A percentile compares a stretch with the other conserved stretches of the same genome.
phyloP scores from a whole-genome alignment of 2,797 vertebrate species.

The Amblyopsis hoosieri region DNA sequence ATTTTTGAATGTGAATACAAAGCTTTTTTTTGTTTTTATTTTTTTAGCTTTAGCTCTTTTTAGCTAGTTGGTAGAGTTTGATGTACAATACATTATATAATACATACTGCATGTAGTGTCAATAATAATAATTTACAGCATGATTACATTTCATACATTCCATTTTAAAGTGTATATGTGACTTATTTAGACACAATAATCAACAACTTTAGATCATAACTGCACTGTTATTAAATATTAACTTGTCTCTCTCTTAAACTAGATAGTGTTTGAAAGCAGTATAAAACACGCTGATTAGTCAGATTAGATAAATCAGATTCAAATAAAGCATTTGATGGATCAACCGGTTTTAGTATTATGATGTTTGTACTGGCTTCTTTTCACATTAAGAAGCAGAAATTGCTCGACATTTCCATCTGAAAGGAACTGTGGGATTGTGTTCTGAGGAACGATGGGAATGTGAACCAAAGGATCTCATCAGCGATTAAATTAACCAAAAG shows the following conservation, averaged over 20 bases:
- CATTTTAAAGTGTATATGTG: conserved; percentile 16
- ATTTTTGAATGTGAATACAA: too few relatives aligned
- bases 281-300: conserved; percentile 25
- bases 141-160: conserved; percentile 11
- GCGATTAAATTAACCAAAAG: conserved; percentile 5
- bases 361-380: conserved; percentile 38
- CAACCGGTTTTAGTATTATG: conserved; percentile 38
- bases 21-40: too few relatives aligned
- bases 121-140: conserved; percentile 19
- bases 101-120: conserved; percentile 5
- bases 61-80: too few relatives aligned
- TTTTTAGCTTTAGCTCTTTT: too few relatives aligned
- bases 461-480: conserved; percentile 41
- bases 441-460: conserved; percentile 15
- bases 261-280: conserved; percentile 2
- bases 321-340: conserved; percentile 35
- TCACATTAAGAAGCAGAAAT: conserved; percentile 28
- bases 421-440: neutral
- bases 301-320: conserved; percentile 6
- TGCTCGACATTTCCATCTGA: neutral
- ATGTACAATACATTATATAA: too few relatives aligned
- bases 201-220: neutral
- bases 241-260: conserved; percentile 14
- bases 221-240: conserved; percentile 7
- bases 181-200: conserved; percentile 6